Evolutionary conservation across 2,888 invertebrate genomes (phyloP).

Genomic region (Athalia cordata): DNA sequence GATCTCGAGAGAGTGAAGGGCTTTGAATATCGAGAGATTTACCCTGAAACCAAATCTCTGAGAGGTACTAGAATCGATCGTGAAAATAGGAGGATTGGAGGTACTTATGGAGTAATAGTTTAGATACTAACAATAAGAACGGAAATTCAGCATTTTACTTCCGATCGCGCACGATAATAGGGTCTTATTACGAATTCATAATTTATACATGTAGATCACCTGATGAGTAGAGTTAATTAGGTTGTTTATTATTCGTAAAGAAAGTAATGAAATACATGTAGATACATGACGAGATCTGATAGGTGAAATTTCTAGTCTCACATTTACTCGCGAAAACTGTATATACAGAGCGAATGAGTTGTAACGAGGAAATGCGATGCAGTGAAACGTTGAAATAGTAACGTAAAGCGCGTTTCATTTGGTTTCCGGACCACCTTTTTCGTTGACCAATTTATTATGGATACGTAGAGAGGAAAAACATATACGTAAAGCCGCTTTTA

Average conservation of each 20-base stretch:
- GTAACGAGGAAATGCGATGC: not conserved
- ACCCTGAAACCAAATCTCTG: not conserved
- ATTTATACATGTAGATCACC: too few relatives aligned
- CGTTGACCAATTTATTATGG: constrained; percentile 18
- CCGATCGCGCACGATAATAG: not conserved
- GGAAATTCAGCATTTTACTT: not conserved
- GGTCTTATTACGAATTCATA: too few relatives aligned
- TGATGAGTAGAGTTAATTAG: too few relatives aligned
- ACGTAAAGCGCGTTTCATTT: constrained; percentile 24
- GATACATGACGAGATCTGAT: too few relatives aligned
- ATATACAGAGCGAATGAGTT: not conserved
- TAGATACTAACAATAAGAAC: too few relatives aligned
- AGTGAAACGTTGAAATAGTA: constrained; percentile 20
- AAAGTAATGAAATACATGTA: too few relatives aligned
- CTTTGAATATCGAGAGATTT: constrained; percentile 29
- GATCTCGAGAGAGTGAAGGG: not conserved
- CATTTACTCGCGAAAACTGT: too few relatives aligned
- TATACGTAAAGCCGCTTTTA: constrained; percentile 19
- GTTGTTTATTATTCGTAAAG: too few relatives aligned
- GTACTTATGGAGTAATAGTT: not conserved
- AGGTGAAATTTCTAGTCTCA: too few relatives aligned
- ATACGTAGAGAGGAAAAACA: constrained; percentile 31
- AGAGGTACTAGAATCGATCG: not conserved
- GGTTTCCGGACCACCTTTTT: constrained; percentile 12
- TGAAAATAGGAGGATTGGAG: not conserved